These are phyloP conservation scores for Agraylea sexmaculata DNA, from an alignment of 1,140 invertebrate species.

Conservation along the genomic window DNA sequence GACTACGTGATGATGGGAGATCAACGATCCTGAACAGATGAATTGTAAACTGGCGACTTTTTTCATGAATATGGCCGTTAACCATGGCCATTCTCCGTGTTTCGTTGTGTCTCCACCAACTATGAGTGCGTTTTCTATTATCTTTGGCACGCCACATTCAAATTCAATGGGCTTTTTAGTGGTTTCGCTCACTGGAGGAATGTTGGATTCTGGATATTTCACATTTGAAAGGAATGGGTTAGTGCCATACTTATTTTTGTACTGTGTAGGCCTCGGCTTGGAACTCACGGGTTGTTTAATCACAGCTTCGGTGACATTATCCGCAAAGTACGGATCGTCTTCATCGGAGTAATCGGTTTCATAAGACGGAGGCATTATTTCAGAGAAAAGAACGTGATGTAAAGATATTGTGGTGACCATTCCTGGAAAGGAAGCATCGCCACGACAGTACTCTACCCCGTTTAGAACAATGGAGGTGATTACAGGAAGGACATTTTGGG, in stretches of 20 bases:
- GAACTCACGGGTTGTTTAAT: no score
- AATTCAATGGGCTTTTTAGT: no score
- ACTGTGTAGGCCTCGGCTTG: no score
- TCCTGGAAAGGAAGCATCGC: not conserved
- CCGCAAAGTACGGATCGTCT: no score
- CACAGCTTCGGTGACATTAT: no score
- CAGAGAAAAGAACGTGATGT: constrained; percentile 4
- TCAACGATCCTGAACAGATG: constrained; percentile 5
- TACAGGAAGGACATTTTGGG: constrained; percentile 3
- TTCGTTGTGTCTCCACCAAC: constrained; percentile 17
- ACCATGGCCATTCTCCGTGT: constrained; percentile 22
- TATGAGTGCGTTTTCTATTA: constrained; percentile 7
- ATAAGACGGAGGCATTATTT: no score
- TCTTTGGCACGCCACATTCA: no score
- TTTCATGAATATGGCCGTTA: constrained; percentile 20
- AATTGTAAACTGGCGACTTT: constrained; percentile 14
- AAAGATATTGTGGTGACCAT: constrained; percentile 5
- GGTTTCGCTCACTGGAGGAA: constrained; percentile 3
- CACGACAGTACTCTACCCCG: constrained; percentile 1
- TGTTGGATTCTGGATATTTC: constrained; percentile 2
- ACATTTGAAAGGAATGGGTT: no score
- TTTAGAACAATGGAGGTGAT: constrained; percentile 6
- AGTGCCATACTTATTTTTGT: no score
- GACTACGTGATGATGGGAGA: constrained; percentile 9
- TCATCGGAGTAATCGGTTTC: no score